Evolutionary conservation across 2,113 vertebrate species (phyloP).

Genomic region (Carollia perspicillata): DNA sequence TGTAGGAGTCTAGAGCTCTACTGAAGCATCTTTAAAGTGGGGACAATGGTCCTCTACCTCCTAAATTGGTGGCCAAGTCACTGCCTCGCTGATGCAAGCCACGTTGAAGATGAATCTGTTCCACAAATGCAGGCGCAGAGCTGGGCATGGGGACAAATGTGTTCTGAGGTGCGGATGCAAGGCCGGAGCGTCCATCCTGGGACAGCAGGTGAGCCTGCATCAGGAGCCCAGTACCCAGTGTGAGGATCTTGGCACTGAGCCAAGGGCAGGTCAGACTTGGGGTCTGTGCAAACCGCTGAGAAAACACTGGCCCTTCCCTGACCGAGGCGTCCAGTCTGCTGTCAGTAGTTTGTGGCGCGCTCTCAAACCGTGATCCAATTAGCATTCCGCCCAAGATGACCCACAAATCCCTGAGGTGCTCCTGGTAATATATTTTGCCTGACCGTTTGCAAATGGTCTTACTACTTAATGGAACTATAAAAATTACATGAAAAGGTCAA

Average conservation of each 20-base stretch:
- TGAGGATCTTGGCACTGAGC: neutral
- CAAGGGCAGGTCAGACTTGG: neutral
- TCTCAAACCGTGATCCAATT: constrained; percentile 79
- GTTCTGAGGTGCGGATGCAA: neutral
- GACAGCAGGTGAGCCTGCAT: neutral
- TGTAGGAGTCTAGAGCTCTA: neutral
- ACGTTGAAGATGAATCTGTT: neutral
- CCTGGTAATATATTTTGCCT: constrained; percentile 79
- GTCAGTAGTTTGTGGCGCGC: constrained; percentile 55
- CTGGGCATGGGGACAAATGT: neutral
- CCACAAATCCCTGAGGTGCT: constrained; percentile 75
- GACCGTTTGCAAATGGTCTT: constrained; percentile 81
- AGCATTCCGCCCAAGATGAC: constrained; percentile 77
- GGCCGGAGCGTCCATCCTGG: neutral
- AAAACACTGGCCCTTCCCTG: neutral
- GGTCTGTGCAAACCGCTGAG: neutral
- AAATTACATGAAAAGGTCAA: constrained; percentile 84
- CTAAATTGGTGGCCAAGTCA: neutral
- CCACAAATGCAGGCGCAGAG: neutral
- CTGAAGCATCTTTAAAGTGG: neutral
- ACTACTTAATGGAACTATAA: constrained; percentile 83
- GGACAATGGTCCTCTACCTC: neutral
- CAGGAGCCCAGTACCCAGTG: neutral
- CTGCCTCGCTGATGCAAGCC: neutral
- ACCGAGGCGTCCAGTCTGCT: neutral